These are phyloP conservation scores for Thamnaconus septentrionalis DNA, from an alignment of 2,113 vertebrate genomes.

Conservation along the genomic window DNA sequence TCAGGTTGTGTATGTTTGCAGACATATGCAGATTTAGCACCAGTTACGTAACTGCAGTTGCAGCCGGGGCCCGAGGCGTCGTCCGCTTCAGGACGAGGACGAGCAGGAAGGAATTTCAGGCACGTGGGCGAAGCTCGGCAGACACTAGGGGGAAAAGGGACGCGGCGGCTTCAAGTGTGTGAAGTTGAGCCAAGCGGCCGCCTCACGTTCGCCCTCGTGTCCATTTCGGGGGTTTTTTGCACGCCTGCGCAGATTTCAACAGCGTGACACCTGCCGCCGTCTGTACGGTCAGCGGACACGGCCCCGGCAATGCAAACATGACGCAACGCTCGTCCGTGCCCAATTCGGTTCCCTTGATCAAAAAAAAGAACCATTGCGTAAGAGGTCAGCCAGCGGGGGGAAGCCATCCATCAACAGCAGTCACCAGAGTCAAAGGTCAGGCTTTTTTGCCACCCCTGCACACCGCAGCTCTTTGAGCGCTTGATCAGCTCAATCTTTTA, in stretches of 20 bases:
- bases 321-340: not conserved
- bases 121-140: conserved; percentile 3
- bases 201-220: not conserved
- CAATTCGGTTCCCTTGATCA: conserved; percentile 3
- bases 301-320: not conserved
- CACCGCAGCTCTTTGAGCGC: not conserved
- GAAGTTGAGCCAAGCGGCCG: conserved; percentile 13
- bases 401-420: conserved; percentile 1
- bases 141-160: conserved; percentile 1
- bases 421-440: conserved; percentile 39
- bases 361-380: conserved; percentile 24
- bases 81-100: conserved; percentile 11
- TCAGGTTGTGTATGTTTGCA: not conserved
- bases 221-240: not conserved
- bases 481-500: no score
- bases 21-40: not conserved
- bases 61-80: not conserved
- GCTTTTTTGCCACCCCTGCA: conserved; percentile 40
- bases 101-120: conserved; percentile 25
- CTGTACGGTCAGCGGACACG: not conserved
- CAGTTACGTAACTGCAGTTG: not conserved
- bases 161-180: conserved; percentile 10
- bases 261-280: not conserved
- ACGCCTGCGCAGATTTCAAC: not conserved
- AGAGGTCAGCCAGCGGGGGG: conserved; percentile 29